These are phyloP conservation scores for Campoplex capitator DNA, from an alignment of 2,888 invertebrate genomes.

Conservation along the genomic window DNA sequence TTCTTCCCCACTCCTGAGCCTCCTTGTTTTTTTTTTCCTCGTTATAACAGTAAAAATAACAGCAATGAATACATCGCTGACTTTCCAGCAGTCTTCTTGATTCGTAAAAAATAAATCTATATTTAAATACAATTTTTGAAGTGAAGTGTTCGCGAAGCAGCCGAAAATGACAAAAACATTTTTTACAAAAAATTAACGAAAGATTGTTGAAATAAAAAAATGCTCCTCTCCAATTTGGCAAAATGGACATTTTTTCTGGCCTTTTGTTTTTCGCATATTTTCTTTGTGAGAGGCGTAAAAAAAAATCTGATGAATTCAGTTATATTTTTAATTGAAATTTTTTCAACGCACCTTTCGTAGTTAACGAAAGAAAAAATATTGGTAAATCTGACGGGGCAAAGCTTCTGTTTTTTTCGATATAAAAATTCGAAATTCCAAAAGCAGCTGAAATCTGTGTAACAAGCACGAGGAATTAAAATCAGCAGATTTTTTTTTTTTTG, in stretches of 20 bases:
- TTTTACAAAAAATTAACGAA: not conserved
- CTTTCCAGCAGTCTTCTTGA: not conserved
- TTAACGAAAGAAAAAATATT: not conserved
- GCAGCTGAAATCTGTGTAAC: not conserved
- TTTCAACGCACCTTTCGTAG: not conserved
- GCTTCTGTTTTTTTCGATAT: not conserved
- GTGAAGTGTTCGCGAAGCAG: too few relatives aligned
- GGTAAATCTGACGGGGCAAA: not conserved
- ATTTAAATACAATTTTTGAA: not conserved
- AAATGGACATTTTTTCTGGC: not conserved
- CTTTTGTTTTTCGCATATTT: not conserved
- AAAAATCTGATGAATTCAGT: not conserved
- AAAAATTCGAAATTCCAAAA: not conserved
- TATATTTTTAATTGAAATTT: not conserved
- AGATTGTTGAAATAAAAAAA: too few relatives aligned
- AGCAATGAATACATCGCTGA: not conserved
- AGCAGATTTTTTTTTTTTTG: not conserved
- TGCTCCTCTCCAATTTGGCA: not conserved
- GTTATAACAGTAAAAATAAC: conserved; percentile 30
- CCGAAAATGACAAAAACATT: not conserved
- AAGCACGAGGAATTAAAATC: conserved; percentile 1
- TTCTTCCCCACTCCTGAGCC: not conserved
- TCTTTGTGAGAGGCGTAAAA: not conserved
- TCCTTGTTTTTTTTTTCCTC: conserved; percentile 8
- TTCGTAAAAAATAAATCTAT: not conserved